phyloP scores from a whole-genome alignment of 2,888 invertebrate species.

The Cephus pulcher region DNA sequence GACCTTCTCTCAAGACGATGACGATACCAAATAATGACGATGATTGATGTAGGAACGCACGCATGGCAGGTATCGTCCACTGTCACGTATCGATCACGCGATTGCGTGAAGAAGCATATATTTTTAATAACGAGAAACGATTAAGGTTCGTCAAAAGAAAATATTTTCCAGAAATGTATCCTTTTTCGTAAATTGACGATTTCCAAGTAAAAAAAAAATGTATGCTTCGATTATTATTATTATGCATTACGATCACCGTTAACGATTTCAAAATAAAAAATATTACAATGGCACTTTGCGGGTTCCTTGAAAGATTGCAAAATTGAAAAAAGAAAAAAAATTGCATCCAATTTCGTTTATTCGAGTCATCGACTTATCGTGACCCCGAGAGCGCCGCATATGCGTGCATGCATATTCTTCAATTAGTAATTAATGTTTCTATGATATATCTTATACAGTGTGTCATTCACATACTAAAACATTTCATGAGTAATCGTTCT shows the following conservation, averaged over 20 bases:
- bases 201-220: not conserved
- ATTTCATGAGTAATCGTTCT: not conserved
- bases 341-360: too few relatives aligned
- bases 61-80: not conserved
- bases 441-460: not conserved
- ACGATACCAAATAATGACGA: not conserved
- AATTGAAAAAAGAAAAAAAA: not conserved
- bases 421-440: not conserved
- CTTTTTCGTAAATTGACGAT: not conserved
- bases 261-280: not conserved
- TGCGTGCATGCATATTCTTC: not conserved
- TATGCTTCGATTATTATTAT: not conserved
- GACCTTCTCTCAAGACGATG: not conserved
- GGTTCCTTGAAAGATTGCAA: not conserved
- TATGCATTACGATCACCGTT: too few relatives aligned
- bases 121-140: not conserved
- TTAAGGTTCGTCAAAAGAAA: not conserved
- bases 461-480: not conserved
- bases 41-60: not conserved
- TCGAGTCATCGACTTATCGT: not conserved
- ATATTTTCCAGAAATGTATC: not conserved
- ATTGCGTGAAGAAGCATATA: not conserved
- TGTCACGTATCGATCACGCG: not conserved
- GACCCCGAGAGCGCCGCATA: not conserved
- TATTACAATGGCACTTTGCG: not conserved